Base-by-base conservation (phyloP, 2,888 invertebrate genomes). In the Pogonocherus hispidulus region DNA sequence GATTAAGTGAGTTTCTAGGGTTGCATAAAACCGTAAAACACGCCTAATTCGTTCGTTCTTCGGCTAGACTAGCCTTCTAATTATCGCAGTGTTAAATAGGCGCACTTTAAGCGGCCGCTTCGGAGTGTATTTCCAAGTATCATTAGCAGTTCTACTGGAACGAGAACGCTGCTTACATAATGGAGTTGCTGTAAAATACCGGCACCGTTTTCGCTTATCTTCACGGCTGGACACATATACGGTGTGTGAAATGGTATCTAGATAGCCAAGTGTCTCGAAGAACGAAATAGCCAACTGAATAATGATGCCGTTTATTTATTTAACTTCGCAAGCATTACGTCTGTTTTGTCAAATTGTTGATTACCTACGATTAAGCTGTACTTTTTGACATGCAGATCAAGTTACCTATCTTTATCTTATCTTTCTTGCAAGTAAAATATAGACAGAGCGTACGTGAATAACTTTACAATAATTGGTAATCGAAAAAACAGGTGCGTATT, bases 81-180 rank as follows among this genome's bases (percentile, higher is more conserved):
- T 56, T 41, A 56, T 22, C 56, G 16, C 14, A 22, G 4, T 1
- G n/a, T 44, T 44, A 56, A 44, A 14, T 56, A 37, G 41, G 37
- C 44, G 23, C n/a, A 56, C 19, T 56, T 56, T n/a, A n/a, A 56
- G 56, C 23, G 41, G 23, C n/a, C 56, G 41, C 32, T 11, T 11
- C 32, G 41, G 20, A 44, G 56, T 56, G 56, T 11, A 56, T 44
- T 56, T 56, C 44, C 56, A 41, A 20, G 56, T 56, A 56, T 20
- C 56, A 56, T 56, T 56, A 56, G 41, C 56, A 23, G 20, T 16
- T 52, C 23, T 4, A 3, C 23, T 22, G 41, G 41, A 56, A 22
- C 41, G 16, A 56, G 41, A 56, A 56, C 41, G 41, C n/a, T n/a
- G n/a, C 56, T 56, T 56, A 56, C 56, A 22, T 56, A 41, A 22